These are phyloP conservation scores for Hucho hucho DNA, from an alignment of 2,113 vertebrate genomes.

Conservation along the genomic window DNA sequence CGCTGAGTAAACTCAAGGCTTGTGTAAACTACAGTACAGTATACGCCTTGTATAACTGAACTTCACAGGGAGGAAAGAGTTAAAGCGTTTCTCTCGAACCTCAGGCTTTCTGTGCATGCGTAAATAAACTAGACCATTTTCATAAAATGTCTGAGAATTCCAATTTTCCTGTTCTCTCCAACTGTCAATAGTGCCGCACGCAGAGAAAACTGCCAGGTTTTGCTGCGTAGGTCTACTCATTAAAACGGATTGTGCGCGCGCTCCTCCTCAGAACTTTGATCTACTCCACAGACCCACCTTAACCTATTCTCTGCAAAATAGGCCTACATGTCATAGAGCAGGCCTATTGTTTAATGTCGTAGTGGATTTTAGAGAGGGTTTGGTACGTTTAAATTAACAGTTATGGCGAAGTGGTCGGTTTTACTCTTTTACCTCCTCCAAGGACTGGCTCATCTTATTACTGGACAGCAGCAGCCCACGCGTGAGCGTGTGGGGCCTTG, in stretches of 20 bases:
- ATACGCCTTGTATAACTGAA: slow-evolving; percentile 31
- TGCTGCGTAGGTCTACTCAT: slow-evolving; percentile 11
- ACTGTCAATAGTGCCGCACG: slow-evolving; percentile 25
- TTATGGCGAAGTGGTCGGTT: slow-evolving; percentile 62
- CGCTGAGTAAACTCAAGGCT: slow-evolving; percentile 48
- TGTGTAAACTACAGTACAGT: slow-evolving; percentile 9
- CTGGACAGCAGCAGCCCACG: slow-evolving; percentile 50
- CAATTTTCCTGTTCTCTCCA: slow-evolving; percentile 34
- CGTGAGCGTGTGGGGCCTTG: slow-evolving; percentile 53
- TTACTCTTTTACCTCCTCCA: slow-evolving; percentile 58
- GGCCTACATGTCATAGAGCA: neutral
- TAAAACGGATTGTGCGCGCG: slow-evolving; percentile 30
- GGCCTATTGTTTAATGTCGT: slow-evolving; percentile 1
- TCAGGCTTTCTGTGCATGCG: slow-evolving; percentile 50
- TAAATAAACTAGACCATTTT: slow-evolving; percentile 50
- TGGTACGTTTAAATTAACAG: slow-evolving; percentile 14
- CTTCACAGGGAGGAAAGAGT: slow-evolving; percentile 51
- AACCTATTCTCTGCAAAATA: slow-evolving; percentile 9
- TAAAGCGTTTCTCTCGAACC: slow-evolving; percentile 49
- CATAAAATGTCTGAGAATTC: slow-evolving; percentile 42
- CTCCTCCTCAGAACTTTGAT: slow-evolving; percentile 19
- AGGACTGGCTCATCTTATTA: slow-evolving; percentile 48
- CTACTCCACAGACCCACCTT: slow-evolving; percentile 3
- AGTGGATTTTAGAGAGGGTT: neutral
- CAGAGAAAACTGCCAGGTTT: slow-evolving; percentile 46